phyloP scores from a whole-genome alignment of 2,888 invertebrate genomes.

The Agrypnus murinus region DNA sequence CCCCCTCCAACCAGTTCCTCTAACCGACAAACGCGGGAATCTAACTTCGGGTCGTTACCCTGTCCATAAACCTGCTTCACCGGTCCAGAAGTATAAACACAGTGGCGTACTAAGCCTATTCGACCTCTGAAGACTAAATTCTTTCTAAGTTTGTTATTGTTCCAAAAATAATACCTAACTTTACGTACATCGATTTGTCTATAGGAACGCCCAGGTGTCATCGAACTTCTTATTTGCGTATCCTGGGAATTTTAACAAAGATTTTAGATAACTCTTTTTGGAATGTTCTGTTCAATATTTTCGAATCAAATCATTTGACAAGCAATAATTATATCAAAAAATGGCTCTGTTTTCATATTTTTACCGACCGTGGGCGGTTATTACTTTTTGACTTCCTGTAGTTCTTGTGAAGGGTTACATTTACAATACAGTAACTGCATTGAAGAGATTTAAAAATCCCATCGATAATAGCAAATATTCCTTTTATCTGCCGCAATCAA shows the following conservation, averaged over 20 bases:
- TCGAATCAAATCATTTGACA: no score
- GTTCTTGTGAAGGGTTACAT: no score
- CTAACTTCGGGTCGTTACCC: slow-evolving; percentile 66
- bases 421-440: no score
- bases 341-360: no score
- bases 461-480: no score
- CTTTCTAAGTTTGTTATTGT: slow-evolving; percentile 32
- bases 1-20: slow-evolving; percentile 60
- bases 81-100: slow-evolving; percentile 62
- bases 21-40: slow-evolving; percentile 66
- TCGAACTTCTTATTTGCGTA: slow-evolving; percentile 34
- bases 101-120: slow-evolving; percentile 58
- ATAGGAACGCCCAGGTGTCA: slow-evolving; percentile 22
- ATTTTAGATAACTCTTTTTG: no score
- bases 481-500: not conserved
- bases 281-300: no score
- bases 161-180: slow-evolving; percentile 30
- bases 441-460: no score
- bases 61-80: slow-evolving; percentile 65
- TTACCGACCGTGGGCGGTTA: no score
- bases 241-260: not conserved
- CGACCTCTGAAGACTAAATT: slow-evolving; percentile 29
- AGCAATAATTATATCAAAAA: no score
- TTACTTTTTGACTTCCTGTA: no score
- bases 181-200: slow-evolving; percentile 1